Conservation (phyloP, 2,113 vertebrate genomes). For the Chinchilla lanigera region DNA sequence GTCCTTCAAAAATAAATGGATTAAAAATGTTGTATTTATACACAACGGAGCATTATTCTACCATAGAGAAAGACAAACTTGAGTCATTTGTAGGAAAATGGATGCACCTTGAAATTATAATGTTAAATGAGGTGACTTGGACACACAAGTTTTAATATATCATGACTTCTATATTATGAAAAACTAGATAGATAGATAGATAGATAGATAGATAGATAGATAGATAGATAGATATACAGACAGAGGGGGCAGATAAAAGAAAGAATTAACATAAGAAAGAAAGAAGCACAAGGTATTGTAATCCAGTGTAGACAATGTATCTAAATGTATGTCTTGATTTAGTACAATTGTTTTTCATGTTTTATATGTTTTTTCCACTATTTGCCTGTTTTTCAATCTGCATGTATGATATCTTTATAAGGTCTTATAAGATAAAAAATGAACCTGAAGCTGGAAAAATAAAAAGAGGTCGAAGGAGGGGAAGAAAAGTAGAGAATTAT, state of each 20-base stretch:
- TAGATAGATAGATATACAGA: background rate
- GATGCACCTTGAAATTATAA: background rate
- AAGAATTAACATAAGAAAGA: too few species aligned
- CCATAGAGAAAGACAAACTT: background rate
- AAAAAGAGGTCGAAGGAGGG: background rate
- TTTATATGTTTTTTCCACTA: background rate
- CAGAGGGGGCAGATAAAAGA: background rate
- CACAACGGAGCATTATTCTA: background rate
- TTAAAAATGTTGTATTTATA: background rate
- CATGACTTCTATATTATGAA: background rate
- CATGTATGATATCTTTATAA: background rate
- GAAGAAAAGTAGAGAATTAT: background rate
- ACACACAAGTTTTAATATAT: background rate
- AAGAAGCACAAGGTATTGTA: too few species aligned
- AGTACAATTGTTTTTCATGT: background rate
- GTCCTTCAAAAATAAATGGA: background rate
- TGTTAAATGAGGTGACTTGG: background rate
- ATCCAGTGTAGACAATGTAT: background rate
- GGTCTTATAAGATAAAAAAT: background rate
- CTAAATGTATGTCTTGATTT: background rate
- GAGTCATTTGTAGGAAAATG: background rate
- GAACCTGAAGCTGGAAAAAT: background rate
- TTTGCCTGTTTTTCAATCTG: background rate
- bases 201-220: too few species aligned
- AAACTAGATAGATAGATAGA: too few species aligned